Percentiles rank a stretch among this genome's conserved stretches.
These are phyloP conservation scores for Tupaia chinensis DNA, from an alignment of 2,113 vertebrate genomes.

Conservation along the genomic window DNA sequence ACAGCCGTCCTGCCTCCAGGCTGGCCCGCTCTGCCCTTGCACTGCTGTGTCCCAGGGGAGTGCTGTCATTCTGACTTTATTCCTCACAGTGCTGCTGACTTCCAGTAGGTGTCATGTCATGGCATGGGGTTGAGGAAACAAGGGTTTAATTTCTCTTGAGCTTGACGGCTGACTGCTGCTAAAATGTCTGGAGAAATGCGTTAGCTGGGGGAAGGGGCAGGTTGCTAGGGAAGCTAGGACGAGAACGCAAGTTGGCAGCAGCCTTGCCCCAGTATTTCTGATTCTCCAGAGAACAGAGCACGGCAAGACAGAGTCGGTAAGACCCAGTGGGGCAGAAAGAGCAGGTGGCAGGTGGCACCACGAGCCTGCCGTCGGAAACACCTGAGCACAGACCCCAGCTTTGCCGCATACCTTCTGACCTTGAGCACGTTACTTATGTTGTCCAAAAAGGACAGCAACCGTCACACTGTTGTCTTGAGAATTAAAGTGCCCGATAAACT, in stretches of 20 bases:
- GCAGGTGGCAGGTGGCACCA: not conserved
- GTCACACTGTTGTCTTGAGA: not conserved
- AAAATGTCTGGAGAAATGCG: conserved; percentile 66
- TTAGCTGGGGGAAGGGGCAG: not conserved
- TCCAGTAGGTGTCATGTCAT: conserved; percentile 68
- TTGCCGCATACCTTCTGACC: not conserved
- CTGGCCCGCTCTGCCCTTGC: not conserved
- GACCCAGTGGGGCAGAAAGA: not conserved
- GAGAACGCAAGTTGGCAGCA: not conserved
- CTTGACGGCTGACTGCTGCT: conserved; percentile 69
- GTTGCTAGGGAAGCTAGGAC: not conserved
- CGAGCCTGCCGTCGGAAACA: not conserved
- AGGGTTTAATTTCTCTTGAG: conserved; percentile 65
- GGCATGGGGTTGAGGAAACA: not conserved
- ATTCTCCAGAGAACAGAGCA: not conserved
- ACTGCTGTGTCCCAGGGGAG: not conserved
- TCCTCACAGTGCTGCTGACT: conserved; percentile 20
- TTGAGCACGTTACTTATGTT: not conserved
- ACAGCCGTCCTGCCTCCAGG: not conserved
- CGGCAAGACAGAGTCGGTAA: not conserved
- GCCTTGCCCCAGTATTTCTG: too few relatives aligned
- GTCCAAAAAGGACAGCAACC: not conserved
- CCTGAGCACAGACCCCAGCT: not conserved
- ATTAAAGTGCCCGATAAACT: not conserved
- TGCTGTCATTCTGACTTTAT: conserved; percentile 37